Evolutionary conservation across 2,888 invertebrate species (phyloP).

Genomic region (Agriotes lineatus): DNA sequence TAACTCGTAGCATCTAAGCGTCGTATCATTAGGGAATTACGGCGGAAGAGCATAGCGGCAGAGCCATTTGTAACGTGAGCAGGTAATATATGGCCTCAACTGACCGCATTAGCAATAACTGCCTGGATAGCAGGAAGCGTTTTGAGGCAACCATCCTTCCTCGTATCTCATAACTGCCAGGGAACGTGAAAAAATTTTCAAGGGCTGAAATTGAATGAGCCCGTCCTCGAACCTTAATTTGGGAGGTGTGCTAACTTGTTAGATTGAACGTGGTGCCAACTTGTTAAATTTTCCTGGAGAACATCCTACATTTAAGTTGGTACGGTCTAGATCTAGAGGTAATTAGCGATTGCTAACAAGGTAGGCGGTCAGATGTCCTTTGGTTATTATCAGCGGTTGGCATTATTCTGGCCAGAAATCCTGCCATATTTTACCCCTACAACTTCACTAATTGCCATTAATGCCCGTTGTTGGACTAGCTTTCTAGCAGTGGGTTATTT

Average conservation of each 20-base stretch:
- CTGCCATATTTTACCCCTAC: neutral
- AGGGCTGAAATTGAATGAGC: neutral
- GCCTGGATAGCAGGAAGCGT: conserved; percentile 19
- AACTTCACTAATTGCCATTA: neutral
- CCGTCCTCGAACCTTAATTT: no score
- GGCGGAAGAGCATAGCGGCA: conserved; percentile 9
- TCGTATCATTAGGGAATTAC: conserved; percentile 12
- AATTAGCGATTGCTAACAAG: neutral
- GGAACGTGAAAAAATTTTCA: conserved; percentile 2
- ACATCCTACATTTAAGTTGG: no score
- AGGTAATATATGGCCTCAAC: conserved; percentile 28
- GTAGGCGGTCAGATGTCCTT: neutral
- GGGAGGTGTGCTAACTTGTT: no score
- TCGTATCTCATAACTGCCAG: conserved; percentile 1
- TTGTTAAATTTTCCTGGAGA: no score
- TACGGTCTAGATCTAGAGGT: neutral
- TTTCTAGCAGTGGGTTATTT: neutral
- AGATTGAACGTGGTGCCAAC: no score
- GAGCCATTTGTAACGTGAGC: conserved; percentile 22
- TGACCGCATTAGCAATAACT: conserved; percentile 31
- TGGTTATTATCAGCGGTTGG: neutral
- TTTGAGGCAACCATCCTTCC: conserved; percentile 16
- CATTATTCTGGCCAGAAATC: neutral
- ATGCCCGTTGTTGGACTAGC: neutral
- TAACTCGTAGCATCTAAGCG: conserved; percentile 4